Base-by-base conservation (phyloP, 2,888 invertebrate genomes). In the Xestoiulus laeticollis region DNA sequence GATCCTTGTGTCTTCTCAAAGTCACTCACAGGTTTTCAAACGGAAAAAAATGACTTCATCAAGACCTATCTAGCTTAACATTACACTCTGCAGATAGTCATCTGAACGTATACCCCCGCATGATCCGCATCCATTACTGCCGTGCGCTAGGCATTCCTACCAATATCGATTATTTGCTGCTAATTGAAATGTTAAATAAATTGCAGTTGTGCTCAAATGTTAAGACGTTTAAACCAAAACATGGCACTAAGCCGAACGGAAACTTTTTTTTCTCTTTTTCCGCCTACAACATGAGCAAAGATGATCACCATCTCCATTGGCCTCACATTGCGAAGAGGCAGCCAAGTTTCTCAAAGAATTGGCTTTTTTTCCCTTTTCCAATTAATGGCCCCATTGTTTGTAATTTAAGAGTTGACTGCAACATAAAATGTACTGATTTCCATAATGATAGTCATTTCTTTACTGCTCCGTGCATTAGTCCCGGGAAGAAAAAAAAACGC, bases 171-270 rank as follows among this genome's bases (percentile, higher is more conserved):
- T 59, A 59, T 59, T 59, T 59, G 59, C 59, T 59, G 59, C 59
- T 59, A 59, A 59, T 59, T 59, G 59, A 59, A 59, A 59, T 59
- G 59, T 59, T 59, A 59, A 59, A 59, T 59, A 59, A 59, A 59
- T 59, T 59, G 59, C 59, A 59, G 59, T 59, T 59, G 59, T 59
- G 59, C 59, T 59, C 59, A 59, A 59, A 59, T 22, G 59, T 10
- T 59, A 59, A 59, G 59, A 59, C 59, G 59, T 22, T 59, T 59
- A 59, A 59, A 59, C 59, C 59, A 6, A 59, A 59, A 59, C 59
- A 59, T 59, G 59, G 59, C 59, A 59, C 53, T 22, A n/a, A 59
- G 59, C 59, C 22, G 59, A 59, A 59, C 59, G 59, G 59, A 59
- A 59, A 59, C 59, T 59, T 59, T 59, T 48, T 5, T 43, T 19